Evolutionary conservation across 2,797 vertebrate species (phyloP).

Genomic region (Caiman crocodilus): DNA sequence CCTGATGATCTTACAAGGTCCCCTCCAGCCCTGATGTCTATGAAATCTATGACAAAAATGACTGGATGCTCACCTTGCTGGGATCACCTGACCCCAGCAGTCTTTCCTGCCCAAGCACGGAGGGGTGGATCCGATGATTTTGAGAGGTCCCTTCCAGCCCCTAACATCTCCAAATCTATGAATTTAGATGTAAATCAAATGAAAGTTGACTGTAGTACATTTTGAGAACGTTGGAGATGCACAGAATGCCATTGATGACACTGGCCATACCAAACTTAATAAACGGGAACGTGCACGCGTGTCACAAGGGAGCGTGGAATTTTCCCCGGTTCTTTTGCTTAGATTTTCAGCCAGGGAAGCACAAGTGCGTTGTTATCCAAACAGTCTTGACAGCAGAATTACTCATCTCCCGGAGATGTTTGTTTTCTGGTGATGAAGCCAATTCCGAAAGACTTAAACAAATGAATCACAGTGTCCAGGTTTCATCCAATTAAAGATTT

Average conservation of each 20-base stretch:
- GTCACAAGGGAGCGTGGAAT: background rate
- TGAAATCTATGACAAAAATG: too few relatives aligned
- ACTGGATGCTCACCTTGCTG: too few relatives aligned
- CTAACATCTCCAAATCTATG: too few relatives aligned
- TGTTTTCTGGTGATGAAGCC: background rate
- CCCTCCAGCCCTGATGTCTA: too few relatives aligned
- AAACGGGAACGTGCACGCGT: background rate
- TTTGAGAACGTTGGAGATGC: rapidly evolving
- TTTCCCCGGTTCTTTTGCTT: background rate
- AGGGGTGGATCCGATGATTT: too few relatives aligned
- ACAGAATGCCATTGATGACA: rapidly evolving
- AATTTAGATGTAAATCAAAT: background rate
- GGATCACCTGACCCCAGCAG: too few relatives aligned
- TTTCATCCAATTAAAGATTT: background rate
- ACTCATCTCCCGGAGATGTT: background rate
- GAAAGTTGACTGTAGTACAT: background rate
- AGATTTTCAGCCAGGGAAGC: background rate
- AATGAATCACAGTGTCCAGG: background rate
- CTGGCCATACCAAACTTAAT: background rate
- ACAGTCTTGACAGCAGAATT: background rate
- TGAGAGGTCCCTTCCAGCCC: too few relatives aligned
- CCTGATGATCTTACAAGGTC: too few relatives aligned
- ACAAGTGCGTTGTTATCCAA: background rate
- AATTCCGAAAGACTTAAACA: background rate
- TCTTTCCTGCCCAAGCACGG: too few relatives aligned